Evolutionary conservation across 2,797 vertebrate genomes (phyloP).

Genomic region (Crossoptilon crossoptilon): DNA sequence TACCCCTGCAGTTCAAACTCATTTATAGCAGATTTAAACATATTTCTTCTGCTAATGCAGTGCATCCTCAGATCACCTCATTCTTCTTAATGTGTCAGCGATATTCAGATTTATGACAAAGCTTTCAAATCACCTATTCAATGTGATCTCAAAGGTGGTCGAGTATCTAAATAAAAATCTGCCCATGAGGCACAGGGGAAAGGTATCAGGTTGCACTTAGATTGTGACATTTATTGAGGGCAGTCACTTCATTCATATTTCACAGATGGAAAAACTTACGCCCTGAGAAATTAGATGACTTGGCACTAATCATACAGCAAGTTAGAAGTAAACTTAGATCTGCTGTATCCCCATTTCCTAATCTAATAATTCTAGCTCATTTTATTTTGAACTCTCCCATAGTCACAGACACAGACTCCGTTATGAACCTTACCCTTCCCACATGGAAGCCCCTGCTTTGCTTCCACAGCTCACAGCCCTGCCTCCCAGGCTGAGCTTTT

Average conservation of each 20-base stretch:
- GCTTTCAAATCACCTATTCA: conserved; percentile 31
- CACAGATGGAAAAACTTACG: conserved; percentile 44
- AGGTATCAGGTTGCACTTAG: neutral
- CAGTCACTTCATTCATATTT: neutral
- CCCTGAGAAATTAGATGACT: conserved; percentile 26
- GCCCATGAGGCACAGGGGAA: neutral
- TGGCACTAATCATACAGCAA: neutral
- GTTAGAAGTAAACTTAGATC: conserved; percentile 17
- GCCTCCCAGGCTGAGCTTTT: neutral
- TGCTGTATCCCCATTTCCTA: neutral
- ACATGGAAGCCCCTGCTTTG: neutral
- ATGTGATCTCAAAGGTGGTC: conserved; percentile 30
- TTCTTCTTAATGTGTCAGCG: neutral
- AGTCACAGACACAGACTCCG: neutral
- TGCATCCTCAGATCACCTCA: neutral
- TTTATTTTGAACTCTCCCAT: neutral
- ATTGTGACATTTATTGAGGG: neutral
- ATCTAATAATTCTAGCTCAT: neutral
- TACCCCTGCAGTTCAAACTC: neutral
- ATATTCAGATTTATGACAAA: conserved; percentile 24
- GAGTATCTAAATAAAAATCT: conserved; percentile 53
- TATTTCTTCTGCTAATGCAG: conserved; percentile 9
- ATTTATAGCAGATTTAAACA: conserved; percentile 17
- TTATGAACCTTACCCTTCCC: neutral
- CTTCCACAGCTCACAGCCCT: neutral